Conservation (phyloP, 2,113 vertebrate species). For the Misgurnus anguillicaudatus region DNA sequence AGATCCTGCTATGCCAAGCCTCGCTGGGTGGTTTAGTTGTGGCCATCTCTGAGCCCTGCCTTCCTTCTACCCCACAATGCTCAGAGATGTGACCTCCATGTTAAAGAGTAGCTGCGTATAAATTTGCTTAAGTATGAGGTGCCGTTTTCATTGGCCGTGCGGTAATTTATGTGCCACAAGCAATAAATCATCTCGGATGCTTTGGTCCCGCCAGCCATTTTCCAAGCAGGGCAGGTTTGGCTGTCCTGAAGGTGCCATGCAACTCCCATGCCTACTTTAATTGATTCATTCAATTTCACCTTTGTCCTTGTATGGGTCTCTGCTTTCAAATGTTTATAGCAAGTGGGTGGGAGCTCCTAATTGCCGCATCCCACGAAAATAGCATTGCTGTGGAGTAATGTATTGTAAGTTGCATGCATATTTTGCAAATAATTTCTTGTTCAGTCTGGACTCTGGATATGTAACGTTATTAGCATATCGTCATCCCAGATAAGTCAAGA, state of each 20-base stretch:
- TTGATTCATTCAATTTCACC: slow-evolving; percentile 42
- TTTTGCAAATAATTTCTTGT: neutral
- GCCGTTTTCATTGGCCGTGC: slow-evolving; percentile 23
- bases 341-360: slow-evolving; percentile 20
- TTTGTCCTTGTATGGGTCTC: slow-evolving; percentile 15
- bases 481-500: slow-evolving; percentile 51
- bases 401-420: neutral
- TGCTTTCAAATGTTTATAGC: slow-evolving; percentile 5
- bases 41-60: slow-evolving; percentile 34
- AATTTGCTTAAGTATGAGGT: slow-evolving; percentile 42
- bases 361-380: slow-evolving; percentile 17
- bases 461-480: slow-evolving; percentile 28
- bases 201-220: slow-evolving; percentile 30
- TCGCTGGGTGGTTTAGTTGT: slow-evolving; percentile 36
- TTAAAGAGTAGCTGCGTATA: slow-evolving; percentile 22
- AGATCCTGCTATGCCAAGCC: slow-evolving; percentile 28
- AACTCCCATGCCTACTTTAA: slow-evolving; percentile 27
- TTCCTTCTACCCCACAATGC: slow-evolving; percentile 23
- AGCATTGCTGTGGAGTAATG: slow-evolving; percentile 7
- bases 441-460: neutral
- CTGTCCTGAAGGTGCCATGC: slow-evolving; percentile 31
- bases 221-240: slow-evolving; percentile 24
- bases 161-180: slow-evolving; percentile 44
- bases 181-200: slow-evolving; percentile 45
- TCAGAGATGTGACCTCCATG: slow-evolving; percentile 37